Percentiles rank a stretch among this genome's conserved stretches.
Evolutionary conservation across 2,113 vertebrate species (phyloP).

Genomic region (Ploceus nigricollis): DNA sequence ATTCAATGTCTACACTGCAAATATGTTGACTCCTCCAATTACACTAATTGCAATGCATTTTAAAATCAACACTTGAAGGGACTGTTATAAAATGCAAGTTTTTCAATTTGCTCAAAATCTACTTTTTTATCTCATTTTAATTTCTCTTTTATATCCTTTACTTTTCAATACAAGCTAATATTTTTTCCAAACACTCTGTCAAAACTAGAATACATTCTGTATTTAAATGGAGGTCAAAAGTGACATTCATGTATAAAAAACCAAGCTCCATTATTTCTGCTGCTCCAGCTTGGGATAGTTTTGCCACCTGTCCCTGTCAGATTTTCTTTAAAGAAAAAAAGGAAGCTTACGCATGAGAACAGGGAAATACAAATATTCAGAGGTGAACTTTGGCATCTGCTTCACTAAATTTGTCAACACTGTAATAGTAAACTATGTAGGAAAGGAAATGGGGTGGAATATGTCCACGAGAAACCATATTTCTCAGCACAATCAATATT

Average conservation of each 20-base stretch:
- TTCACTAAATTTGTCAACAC: neutral
- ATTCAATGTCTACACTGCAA: neutral
- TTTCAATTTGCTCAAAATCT: neutral
- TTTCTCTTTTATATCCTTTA: neutral
- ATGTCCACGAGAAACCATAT: accelerated
- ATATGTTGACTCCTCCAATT: neutral
- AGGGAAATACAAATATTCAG: neutral
- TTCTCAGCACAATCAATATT: neutral
- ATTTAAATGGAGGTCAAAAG: neutral
- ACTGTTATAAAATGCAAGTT: neutral
- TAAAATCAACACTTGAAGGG: neutral
- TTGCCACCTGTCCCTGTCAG: neutral
- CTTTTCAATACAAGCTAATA: neutral
- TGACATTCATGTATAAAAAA: neutral
- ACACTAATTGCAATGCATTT: neutral
- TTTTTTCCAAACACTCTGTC: neutral
- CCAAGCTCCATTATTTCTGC: neutral
- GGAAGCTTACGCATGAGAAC: neutral
- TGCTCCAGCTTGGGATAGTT: neutral
- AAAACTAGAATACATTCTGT: neutral
- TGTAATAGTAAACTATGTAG: neutral
- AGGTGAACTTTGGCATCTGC: neutral
- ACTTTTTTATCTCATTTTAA: neutral
- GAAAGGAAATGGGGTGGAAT: neutral
- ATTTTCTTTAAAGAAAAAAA: neutral